A percentile compares a stretch with the other conserved stretches of the same genome.
Conservation (phyloP, 1,140 invertebrate genomes). For the Penaeus chinensis region DNA sequence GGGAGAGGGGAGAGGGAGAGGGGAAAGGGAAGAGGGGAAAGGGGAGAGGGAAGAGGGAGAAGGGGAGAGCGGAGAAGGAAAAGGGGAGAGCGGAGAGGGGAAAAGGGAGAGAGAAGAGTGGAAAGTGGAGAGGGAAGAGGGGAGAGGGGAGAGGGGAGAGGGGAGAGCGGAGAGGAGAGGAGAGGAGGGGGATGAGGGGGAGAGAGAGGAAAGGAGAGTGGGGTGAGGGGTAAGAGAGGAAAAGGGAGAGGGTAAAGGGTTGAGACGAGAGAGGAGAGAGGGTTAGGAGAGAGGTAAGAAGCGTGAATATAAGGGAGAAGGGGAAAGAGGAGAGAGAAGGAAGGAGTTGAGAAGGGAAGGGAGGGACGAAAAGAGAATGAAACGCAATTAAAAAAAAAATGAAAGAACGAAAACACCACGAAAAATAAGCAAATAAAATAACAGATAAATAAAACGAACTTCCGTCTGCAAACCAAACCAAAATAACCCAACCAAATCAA, state of each 20-base stretch:
- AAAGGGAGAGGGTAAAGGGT: neutral
- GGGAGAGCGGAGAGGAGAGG: neutral
- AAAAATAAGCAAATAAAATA: too few relatives aligned
- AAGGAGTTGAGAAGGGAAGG: too few relatives aligned
- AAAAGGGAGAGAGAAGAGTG: neutral
- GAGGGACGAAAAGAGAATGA: too few relatives aligned
- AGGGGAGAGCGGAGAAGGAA: neutral
- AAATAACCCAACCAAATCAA: too few relatives aligned
- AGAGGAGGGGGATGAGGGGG: neutral
- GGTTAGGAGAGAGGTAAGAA: too few relatives aligned
- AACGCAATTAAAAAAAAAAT: too few relatives aligned
- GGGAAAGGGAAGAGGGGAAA: too few relatives aligned
- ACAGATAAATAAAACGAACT: too few relatives aligned
- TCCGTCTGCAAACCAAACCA: too few relatives aligned
- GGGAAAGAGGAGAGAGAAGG: too few relatives aligned
- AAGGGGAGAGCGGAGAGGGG: neutral
- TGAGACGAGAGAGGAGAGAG: neutral
- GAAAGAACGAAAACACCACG: too few relatives aligned
- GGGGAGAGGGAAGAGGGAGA: neutral
- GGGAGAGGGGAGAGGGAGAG: neutral
- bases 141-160: neutral
- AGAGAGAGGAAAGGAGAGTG: neutral
- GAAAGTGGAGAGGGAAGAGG: neutral
- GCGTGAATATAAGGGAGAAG: too few relatives aligned
- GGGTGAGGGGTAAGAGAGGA: neutral